These are phyloP conservation scores for Theocolax elegans DNA, from an alignment of 1,140 invertebrate species.

Conservation along the genomic window DNA sequence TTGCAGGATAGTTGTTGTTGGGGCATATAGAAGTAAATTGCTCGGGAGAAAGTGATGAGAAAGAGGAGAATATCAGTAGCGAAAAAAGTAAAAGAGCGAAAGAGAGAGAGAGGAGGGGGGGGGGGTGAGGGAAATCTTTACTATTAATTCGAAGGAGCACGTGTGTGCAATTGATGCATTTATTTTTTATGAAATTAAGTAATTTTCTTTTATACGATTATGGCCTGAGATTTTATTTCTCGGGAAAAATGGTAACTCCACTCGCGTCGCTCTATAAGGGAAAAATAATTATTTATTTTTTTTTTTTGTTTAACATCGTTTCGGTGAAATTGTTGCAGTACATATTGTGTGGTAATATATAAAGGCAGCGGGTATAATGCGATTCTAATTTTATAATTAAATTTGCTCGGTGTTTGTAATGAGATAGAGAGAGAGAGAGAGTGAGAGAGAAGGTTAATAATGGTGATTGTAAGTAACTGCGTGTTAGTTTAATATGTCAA, in stretches of 20 bases:
- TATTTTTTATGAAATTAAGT: constrained; percentile 26
- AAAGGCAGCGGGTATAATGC: too few species aligned
- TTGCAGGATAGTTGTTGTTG: neutral
- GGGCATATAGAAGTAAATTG: constrained; percentile 8
- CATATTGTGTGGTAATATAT: too few species aligned
- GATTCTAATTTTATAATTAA: too few species aligned
- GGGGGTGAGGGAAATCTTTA: neutral
- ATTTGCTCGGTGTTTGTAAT: too few species aligned
- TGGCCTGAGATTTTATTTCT: neutral
- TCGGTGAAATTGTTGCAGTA: neutral
- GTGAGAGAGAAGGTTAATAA: too few species aligned
- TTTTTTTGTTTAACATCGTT: neutral
- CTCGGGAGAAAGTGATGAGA: constrained; percentile 38
- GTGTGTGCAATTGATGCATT: neutral
- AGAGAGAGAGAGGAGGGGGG: constrained; percentile 40
- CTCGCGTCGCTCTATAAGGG: neutral
- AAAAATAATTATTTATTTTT: neutral
- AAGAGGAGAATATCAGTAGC: too few species aligned
- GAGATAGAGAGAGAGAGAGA: too few species aligned
- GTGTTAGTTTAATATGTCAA: too few species aligned
- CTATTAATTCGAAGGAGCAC: too few species aligned
- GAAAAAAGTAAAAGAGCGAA: too few species aligned
- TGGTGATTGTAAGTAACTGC: too few species aligned
- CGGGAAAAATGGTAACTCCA: neutral
- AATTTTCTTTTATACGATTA: constrained; percentile 23